Conservation (phyloP, 2,888 invertebrate species). For the Mesorhabditis sp. region DNA sequence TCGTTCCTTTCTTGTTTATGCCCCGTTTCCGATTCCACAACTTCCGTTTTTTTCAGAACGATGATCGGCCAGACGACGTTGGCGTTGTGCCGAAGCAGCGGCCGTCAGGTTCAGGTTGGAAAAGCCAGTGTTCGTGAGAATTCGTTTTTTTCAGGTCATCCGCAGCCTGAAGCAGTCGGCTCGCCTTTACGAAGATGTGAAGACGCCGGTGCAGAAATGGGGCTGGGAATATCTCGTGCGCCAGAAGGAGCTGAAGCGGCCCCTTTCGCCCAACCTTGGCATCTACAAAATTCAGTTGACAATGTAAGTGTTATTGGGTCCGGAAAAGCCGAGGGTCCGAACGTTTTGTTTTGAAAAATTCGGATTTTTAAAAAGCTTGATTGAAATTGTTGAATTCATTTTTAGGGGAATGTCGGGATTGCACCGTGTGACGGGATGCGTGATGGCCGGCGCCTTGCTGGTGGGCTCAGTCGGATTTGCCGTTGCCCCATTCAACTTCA, state of each 20-base stretch:
- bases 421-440: constrained; percentile 52
- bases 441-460: constrained; percentile 56
- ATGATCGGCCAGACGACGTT: no score
- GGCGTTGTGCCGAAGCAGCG: no score
- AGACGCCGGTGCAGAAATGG: constrained; percentile 48
- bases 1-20: no score
- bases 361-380: background rate
- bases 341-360: constrained; percentile 4
- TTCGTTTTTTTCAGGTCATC: background rate
- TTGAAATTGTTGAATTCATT: background rate
- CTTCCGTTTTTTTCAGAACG: no score
- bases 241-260: constrained; percentile 50
- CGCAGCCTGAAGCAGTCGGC: background rate
- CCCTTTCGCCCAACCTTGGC: constrained; percentile 56
- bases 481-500: constrained; percentile 52
- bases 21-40: no score
- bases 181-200: constrained; percentile 16
- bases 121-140: no score
- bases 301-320: background rate
- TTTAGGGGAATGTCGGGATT: constrained; percentile 44
- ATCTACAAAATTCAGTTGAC: constrained; percentile 55
- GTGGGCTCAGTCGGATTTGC: constrained; percentile 54
- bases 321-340: background rate
- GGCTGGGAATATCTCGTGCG: constrained; percentile 55
- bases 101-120: no score